phyloP scores from a whole-genome alignment of 2,113 vertebrate genomes.

The Condylura cristata region DNA sequence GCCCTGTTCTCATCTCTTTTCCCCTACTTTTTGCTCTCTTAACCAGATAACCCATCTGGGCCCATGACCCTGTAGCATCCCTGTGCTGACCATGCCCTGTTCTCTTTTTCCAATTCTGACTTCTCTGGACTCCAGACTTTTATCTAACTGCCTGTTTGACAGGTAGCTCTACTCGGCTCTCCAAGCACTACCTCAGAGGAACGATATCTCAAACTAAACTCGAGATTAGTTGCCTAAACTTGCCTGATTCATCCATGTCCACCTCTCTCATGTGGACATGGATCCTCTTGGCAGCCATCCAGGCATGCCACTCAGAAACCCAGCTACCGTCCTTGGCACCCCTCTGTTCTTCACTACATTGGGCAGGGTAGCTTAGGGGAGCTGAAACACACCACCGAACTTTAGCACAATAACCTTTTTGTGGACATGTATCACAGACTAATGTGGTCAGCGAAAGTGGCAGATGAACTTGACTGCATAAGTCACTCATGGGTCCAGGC shows the following conservation, averaged over 20 bases:
- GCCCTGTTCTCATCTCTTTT: neutral
- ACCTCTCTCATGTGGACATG: neutral
- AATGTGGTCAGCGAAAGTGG: neutral
- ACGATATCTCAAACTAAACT: neutral
- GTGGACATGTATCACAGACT: neutral
- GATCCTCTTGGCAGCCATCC: neutral
- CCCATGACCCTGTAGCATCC: neutral
- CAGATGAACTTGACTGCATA: neutral
- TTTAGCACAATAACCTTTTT: neutral
- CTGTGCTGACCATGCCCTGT: rapidly evolving
- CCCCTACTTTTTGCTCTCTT: neutral
- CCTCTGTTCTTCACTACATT: neutral
- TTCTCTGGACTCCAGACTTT: neutral
- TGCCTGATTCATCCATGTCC: neutral
- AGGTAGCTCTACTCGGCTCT: neutral
- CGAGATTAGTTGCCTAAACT: neutral
- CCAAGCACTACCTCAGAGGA: neutral
- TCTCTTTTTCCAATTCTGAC: neutral
- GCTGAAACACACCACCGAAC: neutral
- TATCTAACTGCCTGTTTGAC: neutral
- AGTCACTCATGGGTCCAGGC: neutral
- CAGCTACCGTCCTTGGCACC: neutral
- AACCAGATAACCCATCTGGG: neutral
- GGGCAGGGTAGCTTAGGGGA: neutral
- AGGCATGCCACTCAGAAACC: neutral